Evolutionary conservation across 2,888 invertebrate species (phyloP), one percentile per base, ranked within the genome.

Genomic region (Epinotia demarniana): DNA sequence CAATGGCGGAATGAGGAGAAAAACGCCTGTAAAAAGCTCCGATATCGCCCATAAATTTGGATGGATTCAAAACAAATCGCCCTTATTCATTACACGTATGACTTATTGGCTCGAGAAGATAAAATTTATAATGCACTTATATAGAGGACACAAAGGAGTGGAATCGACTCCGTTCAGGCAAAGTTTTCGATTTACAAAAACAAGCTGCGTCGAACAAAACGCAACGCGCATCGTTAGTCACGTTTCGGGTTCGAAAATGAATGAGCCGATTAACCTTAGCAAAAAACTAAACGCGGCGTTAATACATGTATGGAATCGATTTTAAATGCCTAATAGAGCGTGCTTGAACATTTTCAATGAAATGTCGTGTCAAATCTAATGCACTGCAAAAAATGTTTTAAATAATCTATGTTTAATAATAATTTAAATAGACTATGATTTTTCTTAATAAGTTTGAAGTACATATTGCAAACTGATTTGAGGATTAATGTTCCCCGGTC

Each of bases 41-140:
- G 89, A 91, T 92, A 90, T 91, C 90, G 87, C 85, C 92, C 93
- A 93, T 94, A 93, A 93, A 94, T 94, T 92, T 91, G 86, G 90
- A 89, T 84, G 90, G 91, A 89, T 92, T 94, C 93, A 94, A 93
- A 94, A 94, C 94, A 94, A 93, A 94, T 94, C 94, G 89, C 90
- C 93, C 91, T 94, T 93, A 94, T 94, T 94, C 94, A 93, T 94
- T 94, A 94, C 92, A 90, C 87, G 85, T 89, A 93, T 94, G 94
- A 94, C 91, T 91, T 94, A 94, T 94, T 86, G 90, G 87, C 82
- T 82, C 85, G 85, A 86, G 87, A 88, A 86, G 85, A 85, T 85
- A 84, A 81, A 87, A 87, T 92, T 91, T 91, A 92, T 92, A 92
- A 91, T 90, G 89, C 89, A 89, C 89, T 92, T 90, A 89, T 88